Base-by-base conservation (phyloP, 1,140 invertebrate species). In the Bactericera cockerelli region DNA sequence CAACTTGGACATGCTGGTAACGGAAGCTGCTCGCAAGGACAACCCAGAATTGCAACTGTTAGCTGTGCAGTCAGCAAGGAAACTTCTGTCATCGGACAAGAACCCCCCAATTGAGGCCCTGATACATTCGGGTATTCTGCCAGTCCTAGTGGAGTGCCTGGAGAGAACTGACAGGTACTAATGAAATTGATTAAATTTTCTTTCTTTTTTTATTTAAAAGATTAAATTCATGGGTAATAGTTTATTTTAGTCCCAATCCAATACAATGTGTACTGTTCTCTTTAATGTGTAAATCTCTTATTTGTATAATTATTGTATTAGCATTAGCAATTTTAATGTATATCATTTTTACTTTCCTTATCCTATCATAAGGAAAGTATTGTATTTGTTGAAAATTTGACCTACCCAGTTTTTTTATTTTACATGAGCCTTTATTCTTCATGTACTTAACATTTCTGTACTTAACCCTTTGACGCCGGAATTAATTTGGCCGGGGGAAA, bases 21-120 rank as follows among this genome's bases (percentile, higher is more conserved):
- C 58, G 39, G 72, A 75, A 63, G 85, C 87, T 66, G 86, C 87
- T 28, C 80, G 76, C 3, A 81, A 80, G 69, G 78, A 77, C 28
- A 79, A 89, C 67, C 81, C 84, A 55, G 75, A 77, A 21, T 71
- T 82, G 66, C 87, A 92, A 72, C 77, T 92, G 63, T 73, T 77
- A 64, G 87, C 89, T 55, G 87, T 93, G 3, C 89, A 92, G 70
- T 81, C 88, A 28, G 89, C 88, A 56, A 77, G 96, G 61, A 98
- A 97, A 75, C 76, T 99, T 57, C 76, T 99, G 3, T 98, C 94
- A 2, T 93, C 90, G 39, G 94, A 99, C 74, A 83, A 90, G 65
- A 98, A 98, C 78, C 96, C 96, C 65, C 96, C 96, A n/a, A 99
- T 99, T 68, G 91, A 99, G 79, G 85, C 87, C 60, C 77, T 99